Evolutionary conservation across 1,140 invertebrate species (phyloP).

Genomic region (Bombus picipes): DNA sequence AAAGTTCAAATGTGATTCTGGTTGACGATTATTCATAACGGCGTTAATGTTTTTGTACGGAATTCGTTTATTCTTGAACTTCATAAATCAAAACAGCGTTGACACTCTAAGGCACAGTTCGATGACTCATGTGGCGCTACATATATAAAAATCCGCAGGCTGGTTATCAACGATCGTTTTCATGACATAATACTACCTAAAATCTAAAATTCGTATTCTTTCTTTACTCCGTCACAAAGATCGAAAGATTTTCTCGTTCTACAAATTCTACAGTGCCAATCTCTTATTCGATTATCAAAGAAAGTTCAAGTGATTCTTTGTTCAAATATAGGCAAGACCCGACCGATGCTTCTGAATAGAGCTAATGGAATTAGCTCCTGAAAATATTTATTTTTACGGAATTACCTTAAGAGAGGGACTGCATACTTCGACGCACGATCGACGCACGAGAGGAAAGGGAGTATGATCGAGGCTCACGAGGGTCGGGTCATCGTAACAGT

Average conservation of each 20-base stretch:
- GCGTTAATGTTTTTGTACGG: no score
- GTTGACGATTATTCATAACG: no score
- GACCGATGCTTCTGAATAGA: not conserved
- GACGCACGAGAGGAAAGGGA: not conserved
- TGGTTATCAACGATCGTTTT: not conserved
- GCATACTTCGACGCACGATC: not conserved
- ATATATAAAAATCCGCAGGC: no score
- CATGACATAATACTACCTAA: no score
- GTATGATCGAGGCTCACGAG: not conserved
- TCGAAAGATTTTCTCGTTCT: not conserved
- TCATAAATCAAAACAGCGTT: no score
- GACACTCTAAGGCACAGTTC: no score
- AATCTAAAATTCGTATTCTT: not conserved
- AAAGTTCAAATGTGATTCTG: no score
- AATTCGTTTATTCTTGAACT: no score
- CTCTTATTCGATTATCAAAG: not conserved
- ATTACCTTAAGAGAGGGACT: not conserved
- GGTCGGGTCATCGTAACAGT: not conserved
- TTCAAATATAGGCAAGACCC: not conserved
- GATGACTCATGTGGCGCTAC: no score
- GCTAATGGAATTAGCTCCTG: conserved; percentile 3
- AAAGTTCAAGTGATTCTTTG: not conserved
- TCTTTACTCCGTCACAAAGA: not conserved
- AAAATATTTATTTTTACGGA: conserved; percentile 32
- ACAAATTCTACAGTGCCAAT: not conserved